Percentiles rank a stretch among this genome's conserved stretches.
phyloP scores from a whole-genome alignment of 1,140 invertebrate species.

The Diachasmimorpha longicaudata region DNA sequence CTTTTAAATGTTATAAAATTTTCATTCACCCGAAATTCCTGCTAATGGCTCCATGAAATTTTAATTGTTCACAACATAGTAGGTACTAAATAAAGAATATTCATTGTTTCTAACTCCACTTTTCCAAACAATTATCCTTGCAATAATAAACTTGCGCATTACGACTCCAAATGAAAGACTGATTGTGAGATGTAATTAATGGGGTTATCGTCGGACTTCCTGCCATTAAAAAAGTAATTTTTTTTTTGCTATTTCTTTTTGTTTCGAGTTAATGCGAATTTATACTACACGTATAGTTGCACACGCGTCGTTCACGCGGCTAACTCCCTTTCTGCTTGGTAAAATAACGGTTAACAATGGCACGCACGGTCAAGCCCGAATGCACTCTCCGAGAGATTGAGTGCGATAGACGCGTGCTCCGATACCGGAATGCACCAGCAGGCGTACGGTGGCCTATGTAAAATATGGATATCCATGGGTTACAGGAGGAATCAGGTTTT shows the following conservation, averaged over 20 bases:
- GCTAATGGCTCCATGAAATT: too few relatives aligned
- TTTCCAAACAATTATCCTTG: background rate
- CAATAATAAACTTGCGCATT: background rate
- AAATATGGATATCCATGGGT: too few relatives aligned
- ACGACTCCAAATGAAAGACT: background rate
- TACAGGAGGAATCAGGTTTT: too few relatives aligned
- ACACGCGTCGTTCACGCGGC: conserved; percentile 7
- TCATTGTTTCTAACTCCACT: background rate
- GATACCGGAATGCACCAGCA: background rate
- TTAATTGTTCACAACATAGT: too few relatives aligned
- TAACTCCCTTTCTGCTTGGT: background rate
- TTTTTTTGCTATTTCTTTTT: background rate
- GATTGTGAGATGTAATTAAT: background rate
- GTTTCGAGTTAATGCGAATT: background rate
- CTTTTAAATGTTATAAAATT: too few relatives aligned
- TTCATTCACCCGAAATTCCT: too few relatives aligned
- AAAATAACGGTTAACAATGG: conserved; percentile 24
- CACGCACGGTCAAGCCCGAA: conserved; percentile 18
- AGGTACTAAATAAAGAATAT: background rate
- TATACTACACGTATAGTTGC: background rate
- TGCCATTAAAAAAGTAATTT: background rate
- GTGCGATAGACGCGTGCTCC: background rate
- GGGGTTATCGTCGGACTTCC: background rate
- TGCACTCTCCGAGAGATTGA: background rate
- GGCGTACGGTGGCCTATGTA: too few relatives aligned